Percentiles rank a stretch among this genome's conserved stretches.
phyloP scores from a whole-genome alignment of 2,113 vertebrate genomes.

The Bambusicola thoracicus region DNA sequence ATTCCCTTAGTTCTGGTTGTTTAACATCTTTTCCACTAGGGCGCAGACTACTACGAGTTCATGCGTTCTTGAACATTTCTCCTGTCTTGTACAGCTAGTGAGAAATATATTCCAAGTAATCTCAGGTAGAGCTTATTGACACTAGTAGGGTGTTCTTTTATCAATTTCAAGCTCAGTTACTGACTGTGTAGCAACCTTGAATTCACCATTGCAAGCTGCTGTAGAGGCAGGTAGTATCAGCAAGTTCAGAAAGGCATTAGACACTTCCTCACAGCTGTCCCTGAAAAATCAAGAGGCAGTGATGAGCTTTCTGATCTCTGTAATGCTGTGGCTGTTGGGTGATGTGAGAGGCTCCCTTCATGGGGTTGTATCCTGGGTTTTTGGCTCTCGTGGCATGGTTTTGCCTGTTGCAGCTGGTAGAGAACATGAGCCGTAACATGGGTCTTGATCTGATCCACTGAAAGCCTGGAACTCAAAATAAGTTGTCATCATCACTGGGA shows the following conservation, averaged over 20 bases:
- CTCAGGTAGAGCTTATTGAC: background rate
- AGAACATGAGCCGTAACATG: accelerated
- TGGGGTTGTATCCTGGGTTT: background rate
- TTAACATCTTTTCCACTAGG: background rate
- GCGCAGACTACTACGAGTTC: background rate
- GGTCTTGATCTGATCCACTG: background rate
- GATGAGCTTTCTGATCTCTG: background rate
- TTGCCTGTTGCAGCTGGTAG: background rate
- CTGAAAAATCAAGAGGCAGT: background rate
- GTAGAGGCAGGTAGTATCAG: background rate
- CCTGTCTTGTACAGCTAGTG: background rate
- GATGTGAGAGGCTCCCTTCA: background rate
- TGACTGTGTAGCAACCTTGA: background rate
- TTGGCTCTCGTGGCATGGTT: background rate
- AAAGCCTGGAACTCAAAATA: background rate
- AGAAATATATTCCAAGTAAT: background rate
- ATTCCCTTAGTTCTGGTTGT: background rate
- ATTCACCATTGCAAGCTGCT: background rate
- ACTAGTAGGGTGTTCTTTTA: background rate
- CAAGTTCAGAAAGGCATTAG: background rate
- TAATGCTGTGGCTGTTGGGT: background rate
- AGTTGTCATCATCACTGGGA: background rate
- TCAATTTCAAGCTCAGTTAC: background rate
- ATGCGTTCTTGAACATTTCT: background rate
- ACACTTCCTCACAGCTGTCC: background rate